A percentile compares a stretch with the other conserved stretches of the same genome.
These are phyloP conservation scores for Drosophila nannoptera DNA, from an alignment of 1,140 invertebrate genomes.

Conservation along the genomic window DNA sequence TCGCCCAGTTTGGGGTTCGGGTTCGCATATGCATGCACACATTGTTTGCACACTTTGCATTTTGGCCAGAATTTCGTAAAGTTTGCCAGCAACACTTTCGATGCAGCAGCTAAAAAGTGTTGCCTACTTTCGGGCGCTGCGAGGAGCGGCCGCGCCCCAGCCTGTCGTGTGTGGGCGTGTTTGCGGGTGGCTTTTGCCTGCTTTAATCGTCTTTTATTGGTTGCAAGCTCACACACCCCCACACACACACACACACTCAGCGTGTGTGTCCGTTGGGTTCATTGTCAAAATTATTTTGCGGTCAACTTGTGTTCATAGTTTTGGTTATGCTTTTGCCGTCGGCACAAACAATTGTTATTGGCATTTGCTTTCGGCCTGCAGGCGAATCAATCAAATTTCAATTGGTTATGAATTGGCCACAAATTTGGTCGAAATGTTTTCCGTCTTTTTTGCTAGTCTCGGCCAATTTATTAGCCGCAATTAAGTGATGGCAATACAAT, in stretches of 20 bases:
- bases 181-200: constrained; percentile 33
- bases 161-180: constrained; percentile 12
- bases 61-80: constrained; percentile 69
- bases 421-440: constrained; percentile 8
- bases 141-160: background rate
- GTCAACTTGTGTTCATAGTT: constrained; percentile 75
- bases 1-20: constrained; percentile 35
- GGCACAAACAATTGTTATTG: constrained; percentile 9
- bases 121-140: constrained; percentile 65
- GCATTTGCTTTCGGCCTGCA: constrained; percentile 16
- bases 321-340: constrained; percentile 41
- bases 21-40: constrained; percentile 62
- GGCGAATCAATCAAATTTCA: constrained; percentile 32
- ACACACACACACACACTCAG: constrained; percentile 11
- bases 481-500: too few species aligned
- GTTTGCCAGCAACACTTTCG: constrained; percentile 69
- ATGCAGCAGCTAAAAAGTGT: constrained; percentile 65
- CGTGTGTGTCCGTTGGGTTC: constrained; percentile 51
- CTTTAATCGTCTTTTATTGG: constrained; percentile 67
- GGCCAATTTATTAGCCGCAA: too few species aligned
- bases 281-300: constrained; percentile 76
- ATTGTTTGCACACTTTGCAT: constrained; percentile 77
- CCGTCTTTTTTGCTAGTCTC: too few species aligned
- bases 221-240: constrained; percentile 15
- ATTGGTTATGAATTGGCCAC: constrained; percentile 32